Conservation (phyloP, 2,888 invertebrate genomes). For the Lydus trimaculatus region DNA sequence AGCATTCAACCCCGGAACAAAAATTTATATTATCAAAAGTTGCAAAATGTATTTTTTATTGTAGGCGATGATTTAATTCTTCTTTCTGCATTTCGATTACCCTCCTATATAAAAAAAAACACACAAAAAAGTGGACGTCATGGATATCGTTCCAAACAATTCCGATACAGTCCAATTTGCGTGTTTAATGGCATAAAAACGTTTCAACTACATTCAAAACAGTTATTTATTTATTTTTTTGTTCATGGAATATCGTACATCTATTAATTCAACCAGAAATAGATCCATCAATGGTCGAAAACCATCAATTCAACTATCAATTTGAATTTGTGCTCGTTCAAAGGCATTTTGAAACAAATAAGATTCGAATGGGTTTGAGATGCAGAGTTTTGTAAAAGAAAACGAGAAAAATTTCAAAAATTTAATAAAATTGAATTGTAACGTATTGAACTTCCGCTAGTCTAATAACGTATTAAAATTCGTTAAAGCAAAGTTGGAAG, state of each 20-base stretch:
- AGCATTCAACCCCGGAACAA: not conserved
- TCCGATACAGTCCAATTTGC: constrained; percentile 45
- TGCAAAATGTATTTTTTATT: not conserved
- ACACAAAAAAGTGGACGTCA: not conserved
- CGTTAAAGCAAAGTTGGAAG: constrained; percentile 36
- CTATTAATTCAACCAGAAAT: not conserved
- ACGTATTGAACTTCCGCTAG: constrained; percentile 24
- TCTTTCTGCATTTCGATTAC: not conserved
- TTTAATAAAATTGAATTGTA: not conserved
- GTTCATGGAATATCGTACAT: not conserved
- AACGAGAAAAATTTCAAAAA: no score
- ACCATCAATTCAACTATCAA: no score
- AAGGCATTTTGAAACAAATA: no score
- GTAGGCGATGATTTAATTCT: not conserved
- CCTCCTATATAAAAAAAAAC: not conserved
- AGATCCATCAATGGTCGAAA: not conserved
- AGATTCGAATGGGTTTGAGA: no score
- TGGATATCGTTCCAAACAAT: constrained; percentile 39
- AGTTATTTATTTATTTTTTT: not conserved
- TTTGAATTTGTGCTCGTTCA: not conserved
- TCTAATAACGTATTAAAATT: constrained; percentile 38
- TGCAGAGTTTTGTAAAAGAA: no score
- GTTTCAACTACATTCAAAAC: constrained; percentile 22
- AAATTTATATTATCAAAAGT: not conserved
- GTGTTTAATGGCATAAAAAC: constrained; percentile 42